Evolutionary conservation across 1,140 invertebrate species (phyloP), one percentile per base, ranked within the genome.

Genomic region (Drosophila nannoptera): DNA sequence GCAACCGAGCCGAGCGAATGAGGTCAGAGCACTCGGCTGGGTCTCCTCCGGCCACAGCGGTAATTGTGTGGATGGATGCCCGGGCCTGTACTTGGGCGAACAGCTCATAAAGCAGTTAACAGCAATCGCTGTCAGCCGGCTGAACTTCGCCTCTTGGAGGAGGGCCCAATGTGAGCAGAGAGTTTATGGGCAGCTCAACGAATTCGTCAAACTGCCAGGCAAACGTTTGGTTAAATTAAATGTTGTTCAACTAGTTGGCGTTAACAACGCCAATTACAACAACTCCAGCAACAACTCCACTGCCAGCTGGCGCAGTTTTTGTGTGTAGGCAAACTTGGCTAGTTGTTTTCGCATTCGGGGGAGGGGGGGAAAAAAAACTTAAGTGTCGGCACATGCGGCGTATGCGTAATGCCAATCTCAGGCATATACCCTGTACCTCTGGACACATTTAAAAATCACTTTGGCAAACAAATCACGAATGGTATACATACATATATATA

Each of bases 311-410:
- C 59, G 40, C 36, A 35, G 40, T 48, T 50, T 69, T 50, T 69
- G 45, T 64, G 70, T 78, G 75, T 78, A 70, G 67, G 80, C 60
- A 72, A 78, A 71, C 63, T 68, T 7, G 49, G 60, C 29, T 69
- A 83, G 70, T 68, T 49, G 42, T 69, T 68, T 78, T 74, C 38
- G 56, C 48, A 61, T 54, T 54, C 64, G 54, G n/a, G n/a, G n/a
- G n/a, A n/a, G n/a, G n/a, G n/a, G n/a, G n/a, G n/a, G n/a, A n/a
- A n/a, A 33, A 65, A 56, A 49, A 63, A 38, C 48, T 75, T 75
- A 82, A 82, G 78, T 82, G 75, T 69, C 68, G 71, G 78, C 78
- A 78, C 78, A 82, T 83, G 78, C 64, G 75, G 73, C 72, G 78
- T 77, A 82, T 82, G 80, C 67, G 78, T 75, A 83, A 83, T 82